Evolutionary conservation across 1,140 invertebrate genomes (phyloP), one percentile per base, ranked within the genome.

Genomic region (Drosophila kepulauana): DNA sequence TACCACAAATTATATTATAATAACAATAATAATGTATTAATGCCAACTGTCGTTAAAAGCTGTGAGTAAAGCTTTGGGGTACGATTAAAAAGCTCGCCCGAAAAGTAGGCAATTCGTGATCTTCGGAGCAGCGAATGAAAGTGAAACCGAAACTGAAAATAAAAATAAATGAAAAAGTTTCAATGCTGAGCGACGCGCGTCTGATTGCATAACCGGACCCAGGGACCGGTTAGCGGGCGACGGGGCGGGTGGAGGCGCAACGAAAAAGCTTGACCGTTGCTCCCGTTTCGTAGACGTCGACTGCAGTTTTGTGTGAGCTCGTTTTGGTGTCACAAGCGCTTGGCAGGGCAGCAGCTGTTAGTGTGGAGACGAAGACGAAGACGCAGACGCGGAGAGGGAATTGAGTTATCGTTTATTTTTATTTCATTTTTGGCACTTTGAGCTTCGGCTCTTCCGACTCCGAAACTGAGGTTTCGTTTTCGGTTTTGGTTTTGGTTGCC

Each of bases 391-490:
- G 0, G 20, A 25, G 20, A 48, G 41, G 51, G 2, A 11, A 25
- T 4, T 16, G 58, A 49, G 25, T 6, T 62, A 28, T 66, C 56
- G 68, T 15, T 65, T 65, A 59, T 75, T 71, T 59, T 48, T 67
- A 30, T 73, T 38, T 15, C 72, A 49, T 73, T 80, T 82, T 88
- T 89, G 85, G 76, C 85, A 89, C 81, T 76, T 28, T 68, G 43
- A 63, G 75, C 61, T 71, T 88, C 85, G 85, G 85, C 85, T 85
- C 69, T 79, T 87, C 81, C 82, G 82, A 86, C 61, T 87, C 66
- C 61, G 54, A 41, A 41, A 58, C 43, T 59, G 70, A 63, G 49
- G 68, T 75, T 75, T 81, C 72, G 75, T 69, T 78, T 82, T 82
- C 69, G 77, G 65, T 61, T 72, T 43, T 1, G 33, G 49, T 51